Evolutionary conservation across 1,140 invertebrate species (phyloP), one percentile per base, ranked within the genome.

Genomic region (Aradophagus sp.): DNA sequence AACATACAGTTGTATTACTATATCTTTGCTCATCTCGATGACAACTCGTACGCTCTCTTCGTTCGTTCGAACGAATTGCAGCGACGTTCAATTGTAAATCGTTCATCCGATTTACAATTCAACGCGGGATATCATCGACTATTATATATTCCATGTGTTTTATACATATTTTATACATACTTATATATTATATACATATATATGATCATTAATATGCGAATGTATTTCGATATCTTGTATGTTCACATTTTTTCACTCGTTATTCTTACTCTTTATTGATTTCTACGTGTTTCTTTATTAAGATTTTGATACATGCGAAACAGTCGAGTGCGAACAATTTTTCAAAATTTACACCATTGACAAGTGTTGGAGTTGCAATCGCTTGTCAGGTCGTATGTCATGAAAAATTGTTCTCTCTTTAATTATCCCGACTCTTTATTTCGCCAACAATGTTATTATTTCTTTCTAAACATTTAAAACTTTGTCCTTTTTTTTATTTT

Each of bases 331-430:
- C 20, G 48, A 78, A 81, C 69, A 77, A 75, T 77, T 81, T 80
- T 77, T 81, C 55, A 74, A 77, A 38, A 72, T 77, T 74, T 74
- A 77, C 74, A 66, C 55, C 32, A 8, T 62, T 70, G 78, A 39
- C 70, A 76, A 47, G 72, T 68, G 69, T 11, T 59, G 32, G 32
- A 23, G 15, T 50, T 68, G 17, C 31, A 42, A 8, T 47, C 55
- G 38, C 63, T 81, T 81, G 73, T 63, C 74, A 75, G 39, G 68
- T 55, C 12, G 66, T 77, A 76, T 56, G 75, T 76, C 67, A 63
- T 78, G 74, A 77, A 48, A 62, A 69, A 70, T 76, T 56, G 67
- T 74, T 34, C 14, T 31, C 20, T 23, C 8, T 23, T 23, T 8
- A 23, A 23, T 23, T 23, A n/a, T n/a, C n/a, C n/a, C n/a, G n/a